These are phyloP conservation scores for Melanostoma scalare DNA, from an alignment of 2,888 invertebrate species.

Conservation along the genomic window DNA sequence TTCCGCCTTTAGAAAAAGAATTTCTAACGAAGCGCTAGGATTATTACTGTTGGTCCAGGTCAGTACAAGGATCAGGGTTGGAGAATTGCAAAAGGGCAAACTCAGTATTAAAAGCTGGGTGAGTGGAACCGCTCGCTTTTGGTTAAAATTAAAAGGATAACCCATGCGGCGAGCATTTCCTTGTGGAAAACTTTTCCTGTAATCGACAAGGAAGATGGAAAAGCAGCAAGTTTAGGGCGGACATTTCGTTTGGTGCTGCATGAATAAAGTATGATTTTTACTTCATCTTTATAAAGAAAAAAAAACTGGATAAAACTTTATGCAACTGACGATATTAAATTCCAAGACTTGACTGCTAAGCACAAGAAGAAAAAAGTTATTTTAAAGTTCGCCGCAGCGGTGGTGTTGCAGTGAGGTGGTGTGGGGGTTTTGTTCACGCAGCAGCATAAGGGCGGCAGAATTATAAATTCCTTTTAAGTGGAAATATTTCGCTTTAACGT, in stretches of 20 bases:
- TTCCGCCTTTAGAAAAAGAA: conserved; percentile 63
- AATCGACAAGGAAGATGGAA: conserved; percentile 66
- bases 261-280: conserved; percentile 71
- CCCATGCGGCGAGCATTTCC: conserved; percentile 60
- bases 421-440: background rate
- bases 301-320: conserved; percentile 54
- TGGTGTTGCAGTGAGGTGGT: conserved; percentile 25
- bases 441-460: conserved; percentile 5
- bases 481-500: conserved; percentile 45
- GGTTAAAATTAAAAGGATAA: conserved; percentile 71
- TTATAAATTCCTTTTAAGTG: conserved; percentile 60
- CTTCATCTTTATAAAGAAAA: no score
- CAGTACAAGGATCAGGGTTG: conserved; percentile 9
- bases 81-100: conserved; percentile 42
- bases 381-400: conserved; percentile 59
- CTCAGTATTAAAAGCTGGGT: conserved; percentile 12
- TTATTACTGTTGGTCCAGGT: conserved; percentile 47
- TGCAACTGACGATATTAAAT: conserved; percentile 64
- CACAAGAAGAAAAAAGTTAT: conserved; percentile 44
- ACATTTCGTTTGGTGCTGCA: conserved; percentile 29
- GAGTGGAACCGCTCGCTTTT: conserved; percentile 51
- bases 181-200: conserved; percentile 65
- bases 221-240: conserved; percentile 54
- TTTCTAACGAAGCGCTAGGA: conserved; percentile 56
- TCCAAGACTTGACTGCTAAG: conserved; percentile 53